Evolutionary conservation across 92 coral and sea anemone species (phyloP).

Genomic region (Porites lobata): DNA sequence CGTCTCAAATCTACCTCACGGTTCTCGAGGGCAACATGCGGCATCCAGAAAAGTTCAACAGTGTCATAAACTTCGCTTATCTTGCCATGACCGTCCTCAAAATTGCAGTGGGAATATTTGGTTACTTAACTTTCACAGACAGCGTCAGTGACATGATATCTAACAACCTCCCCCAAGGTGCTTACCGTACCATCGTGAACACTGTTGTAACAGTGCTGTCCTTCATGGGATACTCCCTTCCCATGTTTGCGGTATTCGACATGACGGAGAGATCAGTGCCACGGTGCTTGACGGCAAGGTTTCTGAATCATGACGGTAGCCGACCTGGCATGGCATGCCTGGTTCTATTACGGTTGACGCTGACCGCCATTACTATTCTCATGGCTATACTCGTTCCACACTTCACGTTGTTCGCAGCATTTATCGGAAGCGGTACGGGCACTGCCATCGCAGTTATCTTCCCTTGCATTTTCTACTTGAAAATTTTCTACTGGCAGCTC

Average conservation of each 20-base stretch:
- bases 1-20: conserved; percentile 77
- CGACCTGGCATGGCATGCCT: conserved; percentile 63
- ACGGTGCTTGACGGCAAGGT: conserved; percentile 51
- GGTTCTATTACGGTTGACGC: conserved; percentile 68
- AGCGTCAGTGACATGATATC: conserved; percentile 72
- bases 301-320: conserved; percentile 55
- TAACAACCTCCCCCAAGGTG: conserved; percentile 71
- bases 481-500: conserved; percentile 68
- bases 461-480: conserved; percentile 81
- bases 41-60: conserved; percentile 75
- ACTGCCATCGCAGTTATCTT: conserved; percentile 79
- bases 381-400: conserved; percentile 83
- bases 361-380: conserved; percentile 65
- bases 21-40: conserved; percentile 81
- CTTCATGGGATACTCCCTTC: conserved; percentile 80
- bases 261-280: conserved; percentile 78
- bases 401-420: conserved; percentile 80
- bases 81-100: conserved; percentile 75
- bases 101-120: conserved; percentile 68
- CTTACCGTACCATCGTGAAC: conserved; percentile 55
- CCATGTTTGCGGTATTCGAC: conserved; percentile 81
- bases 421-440: conserved; percentile 83
- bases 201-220: conserved; percentile 69
- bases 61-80: conserved; percentile 68
- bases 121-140: conserved; percentile 72